Evolutionary conservation across 2,797 vertebrate species (phyloP), one percentile per base, ranked within the genome.

Genomic region (Pelodytes ibericus): DNA sequence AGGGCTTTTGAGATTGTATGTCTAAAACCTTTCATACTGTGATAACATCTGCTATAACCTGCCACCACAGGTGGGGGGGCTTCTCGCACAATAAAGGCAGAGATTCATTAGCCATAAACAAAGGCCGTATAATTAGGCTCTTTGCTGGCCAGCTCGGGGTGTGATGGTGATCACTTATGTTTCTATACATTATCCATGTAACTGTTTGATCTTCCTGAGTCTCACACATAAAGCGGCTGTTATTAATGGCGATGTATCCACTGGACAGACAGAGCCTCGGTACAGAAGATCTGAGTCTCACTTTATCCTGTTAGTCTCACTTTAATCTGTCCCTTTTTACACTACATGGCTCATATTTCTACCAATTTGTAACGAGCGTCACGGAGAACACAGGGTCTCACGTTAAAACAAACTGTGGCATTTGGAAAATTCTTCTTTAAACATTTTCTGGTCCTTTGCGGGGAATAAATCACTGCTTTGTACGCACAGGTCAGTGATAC

Each of bases 191-290:
- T 53, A 44, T 4, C 44, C 30, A 18, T 56, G 66, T 36, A 39
- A 51, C 39, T 29, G 36, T 69, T 75, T 70, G 74, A 75, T 75
- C 56, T 29, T 49, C 41, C 24, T 29, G 13, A n/a, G 25, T n/a
- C 30, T 56, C 3, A 27, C 30, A 61, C 41, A 75, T 75, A 70
- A 75, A 69, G 69, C 65, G 49, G 24, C 24, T 25, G 51, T 66
- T 58, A 60, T 60, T 36, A 59, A 47, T 58, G 62, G 61, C 24
- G 20, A 27, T 4, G 8, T 20, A 24, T 24, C 4, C 9, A 18
- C 63, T 7, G 63, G 26, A 49, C 15, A 36, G 15, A 18, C 13
- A 25, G n/a, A 16, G 39, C 47, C 58, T 3, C 74, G 18, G 27
- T n/a, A 26, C 9, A 39, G 5, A 29, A 49, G 39, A 26, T 18